phyloP scores from a whole-genome alignment of 2,113 vertebrate genomes.

The Hystrix cristata region DNA sequence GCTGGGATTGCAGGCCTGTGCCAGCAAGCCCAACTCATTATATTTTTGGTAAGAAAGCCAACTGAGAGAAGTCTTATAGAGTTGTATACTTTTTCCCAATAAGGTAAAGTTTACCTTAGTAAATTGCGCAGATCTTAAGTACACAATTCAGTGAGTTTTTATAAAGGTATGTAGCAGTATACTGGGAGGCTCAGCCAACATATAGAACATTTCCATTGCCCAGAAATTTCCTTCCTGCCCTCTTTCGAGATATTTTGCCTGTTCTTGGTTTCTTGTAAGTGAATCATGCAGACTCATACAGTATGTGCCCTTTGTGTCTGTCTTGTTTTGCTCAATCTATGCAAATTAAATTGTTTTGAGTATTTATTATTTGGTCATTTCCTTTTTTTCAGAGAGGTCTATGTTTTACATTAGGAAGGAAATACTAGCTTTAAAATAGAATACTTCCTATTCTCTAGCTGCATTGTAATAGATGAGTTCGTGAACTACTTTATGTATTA shows the following conservation, averaged over 20 bases:
- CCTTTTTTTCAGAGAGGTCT: not conserved
- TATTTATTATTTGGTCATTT: slow-evolving; percentile 29
- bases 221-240: not conserved
- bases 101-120: not conserved
- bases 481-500: not conserved
- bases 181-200: not conserved
- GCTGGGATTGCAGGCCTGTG: not conserved
- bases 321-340: slow-evolving; percentile 34
- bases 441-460: not conserved
- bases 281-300: not conserved
- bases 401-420: not conserved
- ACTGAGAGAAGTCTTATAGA: not conserved
- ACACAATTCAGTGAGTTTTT: not conserved
- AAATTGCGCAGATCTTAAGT: slow-evolving; percentile 22
- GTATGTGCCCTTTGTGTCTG: not conserved
- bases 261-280: slow-evolving; percentile 4
- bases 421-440: not conserved
- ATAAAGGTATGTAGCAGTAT: not conserved
- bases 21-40: not conserved
- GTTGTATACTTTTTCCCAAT: not conserved
- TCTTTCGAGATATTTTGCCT: not conserved
- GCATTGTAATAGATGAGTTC: not conserved
- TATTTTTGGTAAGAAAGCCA: slow-evolving; percentile 49
- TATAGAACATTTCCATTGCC: not conserved
- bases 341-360: slow-evolving; percentile 16